phyloP scores from a whole-genome alignment of 2,797 vertebrate species.

The Sternotherus odoratus region DNA sequence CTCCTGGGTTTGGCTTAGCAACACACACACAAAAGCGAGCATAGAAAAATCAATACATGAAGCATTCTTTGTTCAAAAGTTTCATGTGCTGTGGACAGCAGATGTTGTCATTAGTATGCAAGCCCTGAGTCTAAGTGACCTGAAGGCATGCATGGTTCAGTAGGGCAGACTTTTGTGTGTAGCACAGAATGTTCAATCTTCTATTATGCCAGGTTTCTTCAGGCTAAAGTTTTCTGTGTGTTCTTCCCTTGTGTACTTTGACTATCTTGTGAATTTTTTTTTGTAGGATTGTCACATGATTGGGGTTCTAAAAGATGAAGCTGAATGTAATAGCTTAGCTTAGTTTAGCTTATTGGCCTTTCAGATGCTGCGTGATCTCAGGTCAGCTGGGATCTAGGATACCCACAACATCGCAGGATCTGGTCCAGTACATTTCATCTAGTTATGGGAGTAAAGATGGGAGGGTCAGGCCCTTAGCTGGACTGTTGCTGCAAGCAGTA shows the following conservation, averaged over 20 bases:
- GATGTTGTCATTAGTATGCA: background rate
- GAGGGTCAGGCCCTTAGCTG: background rate
- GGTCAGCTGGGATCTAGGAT: background rate
- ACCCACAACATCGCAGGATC: background rate
- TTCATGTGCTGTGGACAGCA: background rate
- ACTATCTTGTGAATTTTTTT: background rate
- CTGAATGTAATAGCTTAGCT: background rate
- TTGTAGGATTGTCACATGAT: background rate
- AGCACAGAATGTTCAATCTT: background rate
- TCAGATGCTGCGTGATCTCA: background rate
- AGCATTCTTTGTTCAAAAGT: background rate
- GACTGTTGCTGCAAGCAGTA: background rate
- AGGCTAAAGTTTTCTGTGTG: background rate
- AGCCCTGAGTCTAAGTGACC: background rate
- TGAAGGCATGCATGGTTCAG: background rate
- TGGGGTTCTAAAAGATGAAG: background rate
- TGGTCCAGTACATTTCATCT: background rate
- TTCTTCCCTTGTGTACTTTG: background rate
- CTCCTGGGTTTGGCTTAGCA: background rate
- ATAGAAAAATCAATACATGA: background rate
- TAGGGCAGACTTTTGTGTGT: background rate
- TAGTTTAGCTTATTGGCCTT: accelerated
- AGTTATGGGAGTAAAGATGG: background rate
- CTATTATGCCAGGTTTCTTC: background rate
- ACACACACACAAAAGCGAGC: background rate